Evolutionary conservation across 2,113 vertebrate genomes (phyloP).

Genomic region (Grus americana): DNA sequence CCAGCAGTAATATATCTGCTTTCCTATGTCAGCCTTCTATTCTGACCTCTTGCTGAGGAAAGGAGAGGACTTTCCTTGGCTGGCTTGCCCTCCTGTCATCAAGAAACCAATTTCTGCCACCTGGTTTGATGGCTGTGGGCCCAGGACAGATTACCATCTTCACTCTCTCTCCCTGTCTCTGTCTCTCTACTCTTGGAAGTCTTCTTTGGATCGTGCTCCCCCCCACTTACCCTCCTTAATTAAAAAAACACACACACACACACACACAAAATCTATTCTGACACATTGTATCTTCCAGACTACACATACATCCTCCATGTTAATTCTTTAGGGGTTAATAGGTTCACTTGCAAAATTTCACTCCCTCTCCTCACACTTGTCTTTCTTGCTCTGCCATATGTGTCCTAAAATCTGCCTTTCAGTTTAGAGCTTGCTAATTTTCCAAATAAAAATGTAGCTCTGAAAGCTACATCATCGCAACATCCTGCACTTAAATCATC

Average conservation of each 20-base stretch:
- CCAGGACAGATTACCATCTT: conserved; percentile 30
- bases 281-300: conserved; percentile 33
- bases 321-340: conserved; percentile 49
- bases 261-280: neutral
- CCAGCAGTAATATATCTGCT: neutral
- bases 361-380: conserved; percentile 59
- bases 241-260: neutral
- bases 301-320: conserved; percentile 33
- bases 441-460: conserved; percentile 24
- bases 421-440: conserved; percentile 50
- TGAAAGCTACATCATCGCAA: neutral
- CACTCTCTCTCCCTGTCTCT: neutral
- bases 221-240: neutral
- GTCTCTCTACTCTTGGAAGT: neutral
- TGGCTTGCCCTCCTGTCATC: conserved; percentile 32
- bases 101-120: conserved; percentile 17
- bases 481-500: neutral
- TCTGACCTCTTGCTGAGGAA: conserved; percentile 27
- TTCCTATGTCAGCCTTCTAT: conserved; percentile 16
- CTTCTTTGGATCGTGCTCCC: neutral
- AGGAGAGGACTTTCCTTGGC: conserved; percentile 32
- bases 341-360: conserved; percentile 56
- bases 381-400: conserved; percentile 56
- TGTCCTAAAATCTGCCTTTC: conserved; percentile 64
- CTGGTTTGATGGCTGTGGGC: conserved; percentile 50